Percentiles rank a stretch among this genome's conserved stretches.
Evolutionary conservation across 2,888 invertebrate species (phyloP).

Genomic region (Lepidocyrtoides sp.): DNA sequence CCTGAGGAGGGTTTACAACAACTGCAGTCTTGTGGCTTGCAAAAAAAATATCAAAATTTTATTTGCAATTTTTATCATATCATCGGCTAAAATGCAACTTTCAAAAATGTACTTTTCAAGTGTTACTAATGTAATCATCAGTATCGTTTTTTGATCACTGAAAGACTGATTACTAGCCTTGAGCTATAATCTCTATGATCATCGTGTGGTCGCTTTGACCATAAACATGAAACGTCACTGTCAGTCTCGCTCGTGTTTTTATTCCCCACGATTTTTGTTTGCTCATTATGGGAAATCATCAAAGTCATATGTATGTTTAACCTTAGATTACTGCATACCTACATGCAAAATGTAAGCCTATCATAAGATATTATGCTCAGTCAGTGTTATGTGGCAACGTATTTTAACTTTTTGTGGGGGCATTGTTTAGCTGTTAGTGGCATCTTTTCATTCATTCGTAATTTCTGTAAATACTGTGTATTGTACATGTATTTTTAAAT

Average conservation of each 20-base stretch:
- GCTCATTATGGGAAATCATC: conserved; percentile 48
- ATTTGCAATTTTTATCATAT: background rate
- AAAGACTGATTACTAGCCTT: conserved; percentile 53
- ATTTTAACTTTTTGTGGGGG: no score
- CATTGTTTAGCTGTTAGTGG: no score
- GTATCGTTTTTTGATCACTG: conserved; percentile 49
- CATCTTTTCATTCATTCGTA: no score
- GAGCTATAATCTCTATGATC: conserved; percentile 40
- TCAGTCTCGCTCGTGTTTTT: conserved; percentile 10
- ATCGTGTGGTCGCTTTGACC: conserved; percentile 21
- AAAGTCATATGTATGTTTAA: no score
- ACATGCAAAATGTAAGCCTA: no score
- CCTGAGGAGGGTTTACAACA: background rate
- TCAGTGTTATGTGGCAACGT: no score
- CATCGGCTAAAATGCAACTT: conserved; percentile 35
- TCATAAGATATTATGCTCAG: no score
- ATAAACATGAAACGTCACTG: conserved; percentile 12
- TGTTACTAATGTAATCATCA: conserved; percentile 62
- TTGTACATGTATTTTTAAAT: no score
- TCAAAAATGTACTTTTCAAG: conserved; percentile 56
- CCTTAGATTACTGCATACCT: no score
- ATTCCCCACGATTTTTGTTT: conserved; percentile 38
- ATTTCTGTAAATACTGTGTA: no score
- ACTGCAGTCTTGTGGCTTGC: conserved; percentile 15
- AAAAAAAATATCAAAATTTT: background rate